Evolutionary conservation across 1,140 invertebrate species (phyloP), one percentile per base, ranked within the genome.

Genomic region (Parasteatoda tepidariorum): DNA sequence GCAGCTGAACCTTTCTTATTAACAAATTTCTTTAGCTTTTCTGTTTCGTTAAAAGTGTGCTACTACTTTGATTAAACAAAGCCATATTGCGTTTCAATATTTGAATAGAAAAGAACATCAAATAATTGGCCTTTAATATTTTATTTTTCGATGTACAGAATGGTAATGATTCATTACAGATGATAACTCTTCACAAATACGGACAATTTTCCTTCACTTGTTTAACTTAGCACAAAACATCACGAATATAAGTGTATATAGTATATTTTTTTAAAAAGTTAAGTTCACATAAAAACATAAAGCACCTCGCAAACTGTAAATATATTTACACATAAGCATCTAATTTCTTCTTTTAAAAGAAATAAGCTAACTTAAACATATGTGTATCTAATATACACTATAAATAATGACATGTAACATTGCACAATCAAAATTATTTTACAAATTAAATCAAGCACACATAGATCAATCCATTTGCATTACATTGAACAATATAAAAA

Each of bases 241-340:
- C 48, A 28, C 48, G 55, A 67, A 79, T 79, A 68, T 68, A 68
- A 68, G 33, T 55, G 7, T 64, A 55, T 67, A 78, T 78, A 57
- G n/a, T 68, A n/a, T 59, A n/a, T 78, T 38, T 30, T 68, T 59
- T 68, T 68, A 79, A 68, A 34, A 22, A 38, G 41, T 57, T 57
- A 26, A 79, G 59, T 79, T 34, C 54, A 79, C 76, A 79, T 79
- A 41, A 79, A 79, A 79, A 79, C 76, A 79, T 64, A 68, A 68
- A 79, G 76, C 76, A 79, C 76, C 76, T 79, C 76, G 57, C n/a
- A 79, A 79, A 79, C 67, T 79, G 76, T 79, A 68, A 57, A 68
- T 68, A 41, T 68, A 79, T 79, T 7, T 79, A 79, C 76, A 79
- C 67, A 68, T 38, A n/a, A 79, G 38, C 64, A 68, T 54, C 22